A percentile compares a stretch with the other conserved stretches of the same genome.
Evolutionary conservation across 2,888 invertebrate species (phyloP).

Genomic region (Eristalinus aeneus): DNA sequence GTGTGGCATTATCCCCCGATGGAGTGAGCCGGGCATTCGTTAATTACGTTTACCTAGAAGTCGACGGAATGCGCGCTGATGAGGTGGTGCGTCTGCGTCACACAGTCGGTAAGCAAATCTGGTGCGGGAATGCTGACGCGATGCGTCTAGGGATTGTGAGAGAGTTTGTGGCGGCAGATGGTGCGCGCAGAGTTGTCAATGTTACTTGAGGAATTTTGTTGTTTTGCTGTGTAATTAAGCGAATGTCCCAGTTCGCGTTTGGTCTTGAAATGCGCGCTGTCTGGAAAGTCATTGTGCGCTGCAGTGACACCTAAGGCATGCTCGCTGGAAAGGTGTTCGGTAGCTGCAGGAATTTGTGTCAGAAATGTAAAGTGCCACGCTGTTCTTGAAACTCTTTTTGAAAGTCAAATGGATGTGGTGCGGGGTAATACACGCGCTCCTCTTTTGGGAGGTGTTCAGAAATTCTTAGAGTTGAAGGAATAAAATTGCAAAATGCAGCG

Average conservation of each 20-base stretch:
- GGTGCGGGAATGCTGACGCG: constrained; percentile 1
- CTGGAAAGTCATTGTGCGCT: background rate
- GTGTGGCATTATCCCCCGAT: constrained; percentile 46
- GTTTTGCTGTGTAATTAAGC: background rate
- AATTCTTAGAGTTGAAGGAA: background rate
- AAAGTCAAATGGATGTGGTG: too few species aligned
- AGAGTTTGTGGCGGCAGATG: background rate
- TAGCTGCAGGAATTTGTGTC: too few species aligned
- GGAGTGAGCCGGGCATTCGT: constrained; percentile 51
- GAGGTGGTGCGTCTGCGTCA: background rate
- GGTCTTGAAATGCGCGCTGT: background rate
- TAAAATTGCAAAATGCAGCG: too few species aligned
- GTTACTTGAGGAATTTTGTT: background rate
- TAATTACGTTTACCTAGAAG: constrained; percentile 60
- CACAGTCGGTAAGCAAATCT: constrained; percentile 9
- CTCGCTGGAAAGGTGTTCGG: too few species aligned
- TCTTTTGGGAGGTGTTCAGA: background rate
- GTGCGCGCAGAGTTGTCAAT: background rate
- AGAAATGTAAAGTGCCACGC: too few species aligned
- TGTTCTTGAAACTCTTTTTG: too few species aligned
- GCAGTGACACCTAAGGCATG: background rate
- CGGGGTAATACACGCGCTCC: too few species aligned
- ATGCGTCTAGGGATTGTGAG: background rate
- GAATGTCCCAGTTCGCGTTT: background rate
- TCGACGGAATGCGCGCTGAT: constrained; percentile 29